Evolutionary conservation across 2,888 invertebrate genomes (phyloP), one percentile per base, ranked within the genome.

Genomic region (Melieria omissa): DNA sequence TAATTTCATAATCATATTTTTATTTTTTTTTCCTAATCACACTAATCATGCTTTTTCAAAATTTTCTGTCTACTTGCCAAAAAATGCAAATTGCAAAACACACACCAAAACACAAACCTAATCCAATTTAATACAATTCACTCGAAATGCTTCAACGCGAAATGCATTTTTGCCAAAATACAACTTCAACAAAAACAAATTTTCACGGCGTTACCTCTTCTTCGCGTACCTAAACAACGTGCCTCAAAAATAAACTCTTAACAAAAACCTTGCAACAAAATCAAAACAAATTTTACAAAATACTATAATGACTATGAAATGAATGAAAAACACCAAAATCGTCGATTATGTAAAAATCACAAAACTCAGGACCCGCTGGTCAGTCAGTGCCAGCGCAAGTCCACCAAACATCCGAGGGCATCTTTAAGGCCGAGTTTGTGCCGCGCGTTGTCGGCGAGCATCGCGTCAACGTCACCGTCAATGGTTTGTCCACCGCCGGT

Each of bases 391-490:
- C 95, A 73, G 95, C 95, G 77, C 95, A 95, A 86, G 95, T 96
- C 76, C 92, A 94, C 82, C 92, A 95, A 83, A 92, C 93, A 74
- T 94, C 94, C 77, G 90, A 93, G 75, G 93, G 93, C 64, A 92
- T 92, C 75, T 95, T 95, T 88, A 92, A 93, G 76, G 96, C 97
- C 4, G 96, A 98, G 86, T 98, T 98, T 87, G 93, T 93, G 74
- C 97, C 98, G 10, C 89, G 93, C 79, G 92, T 94, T 64, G 97
- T 97, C 73, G 97, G 97, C 61, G 96, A 97, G 83, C 97, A 98
- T 87, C 91, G 94, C 74, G 93, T 98, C 75, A 93, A 95, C 80
- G 95, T 97, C 75, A 92, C 92, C 73, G 94, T 95, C 74, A 93
- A 92, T 84, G 93, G 93, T 76, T 87, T 91, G 80, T 93, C 96